Percentiles rank a stretch among this genome's conserved stretches.
Evolutionary conservation across 2,797 vertebrate genomes (phyloP).

Genomic region (Enteromius thamalakanensis): DNA sequence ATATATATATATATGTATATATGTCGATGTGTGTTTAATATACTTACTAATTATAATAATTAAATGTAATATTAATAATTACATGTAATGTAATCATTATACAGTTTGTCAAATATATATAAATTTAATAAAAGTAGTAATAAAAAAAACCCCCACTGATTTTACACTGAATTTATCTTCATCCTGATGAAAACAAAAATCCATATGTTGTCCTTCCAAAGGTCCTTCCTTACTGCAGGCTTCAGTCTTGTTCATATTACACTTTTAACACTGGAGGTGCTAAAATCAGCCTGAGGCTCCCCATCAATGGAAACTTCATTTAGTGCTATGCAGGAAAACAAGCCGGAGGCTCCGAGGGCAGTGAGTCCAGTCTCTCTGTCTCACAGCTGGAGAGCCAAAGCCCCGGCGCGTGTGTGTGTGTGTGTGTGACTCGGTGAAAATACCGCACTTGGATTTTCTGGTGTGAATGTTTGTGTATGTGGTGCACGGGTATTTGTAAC

Average conservation of each 20-base stretch:
- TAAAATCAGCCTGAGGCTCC: background rate
- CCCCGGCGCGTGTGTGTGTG: constrained; percentile 12
- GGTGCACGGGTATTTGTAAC: constrained; percentile 23
- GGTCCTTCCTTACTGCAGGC: constrained; percentile 9
- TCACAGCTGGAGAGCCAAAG: constrained; percentile 45
- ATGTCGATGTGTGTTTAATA: too few species aligned
- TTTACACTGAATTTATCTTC: too few species aligned
- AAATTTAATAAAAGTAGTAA: too few species aligned
- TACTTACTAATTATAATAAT: too few species aligned
- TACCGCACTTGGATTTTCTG: constrained; percentile 12
- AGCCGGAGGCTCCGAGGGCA: constrained; percentile 50
- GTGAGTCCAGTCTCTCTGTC: constrained; percentile 15
- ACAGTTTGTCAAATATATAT: too few species aligned
- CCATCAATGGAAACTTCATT: constrained; percentile 51
- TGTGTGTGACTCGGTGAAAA: constrained; percentile 13
- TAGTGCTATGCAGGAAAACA: constrained; percentile 50
- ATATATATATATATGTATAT: too few species aligned
- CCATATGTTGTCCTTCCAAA: background rate
- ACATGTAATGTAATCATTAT: too few species aligned
- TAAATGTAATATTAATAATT: too few species aligned
- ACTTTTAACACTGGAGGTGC: constrained; percentile 28
- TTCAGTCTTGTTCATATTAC: constrained; percentile 1
- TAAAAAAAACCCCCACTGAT: too few species aligned
- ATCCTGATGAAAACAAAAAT: background rate
- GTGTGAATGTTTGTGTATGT: constrained; percentile 26